A percentile compares a stretch with the other conserved stretches of the same genome.
These are phyloP conservation scores for Chauna torquata DNA, from an alignment of 2,113 vertebrate genomes.

Conservation along the genomic window DNA sequence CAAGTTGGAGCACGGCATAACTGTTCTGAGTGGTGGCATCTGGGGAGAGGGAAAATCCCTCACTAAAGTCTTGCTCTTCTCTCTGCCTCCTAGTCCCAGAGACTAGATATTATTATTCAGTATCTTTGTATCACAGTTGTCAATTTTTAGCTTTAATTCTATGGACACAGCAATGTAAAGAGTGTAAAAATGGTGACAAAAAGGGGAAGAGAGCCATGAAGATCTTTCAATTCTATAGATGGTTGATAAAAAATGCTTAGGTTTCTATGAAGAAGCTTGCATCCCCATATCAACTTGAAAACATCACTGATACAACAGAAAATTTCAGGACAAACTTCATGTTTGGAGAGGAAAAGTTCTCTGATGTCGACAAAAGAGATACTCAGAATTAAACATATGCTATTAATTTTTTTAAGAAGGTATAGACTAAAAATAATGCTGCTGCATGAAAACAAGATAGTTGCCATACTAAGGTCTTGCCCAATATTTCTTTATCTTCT, in stretches of 20 bases:
- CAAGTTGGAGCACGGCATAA: neutral
- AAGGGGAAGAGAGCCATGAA: neutral
- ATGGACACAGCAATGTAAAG: neutral
- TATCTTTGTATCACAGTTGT: neutral
- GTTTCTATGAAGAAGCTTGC: constrained; percentile 23
- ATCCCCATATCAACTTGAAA: constrained; percentile 52
- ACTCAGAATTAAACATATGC: neutral
- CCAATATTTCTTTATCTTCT: neutral
- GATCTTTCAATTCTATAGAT: neutral
- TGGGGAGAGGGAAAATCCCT: neutral
- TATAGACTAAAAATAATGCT: neutral
- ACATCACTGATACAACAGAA: neutral
- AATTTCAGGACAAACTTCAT: constrained; percentile 74
- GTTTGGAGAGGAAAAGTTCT: constrained; percentile 66
- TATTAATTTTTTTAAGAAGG: neutral
- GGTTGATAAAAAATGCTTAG: neutral
- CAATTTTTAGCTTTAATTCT: neutral
- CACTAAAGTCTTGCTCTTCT: neutral
- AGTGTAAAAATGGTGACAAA: neutral
- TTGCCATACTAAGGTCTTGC: neutral
- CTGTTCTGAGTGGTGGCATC: neutral
- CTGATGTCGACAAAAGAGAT: neutral
- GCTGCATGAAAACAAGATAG: neutral
- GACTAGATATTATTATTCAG: neutral
- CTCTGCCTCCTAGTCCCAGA: neutral